Evolutionary conservation across 2,888 invertebrate genomes (phyloP).

Genomic region (Heteropelma amictum): DNA sequence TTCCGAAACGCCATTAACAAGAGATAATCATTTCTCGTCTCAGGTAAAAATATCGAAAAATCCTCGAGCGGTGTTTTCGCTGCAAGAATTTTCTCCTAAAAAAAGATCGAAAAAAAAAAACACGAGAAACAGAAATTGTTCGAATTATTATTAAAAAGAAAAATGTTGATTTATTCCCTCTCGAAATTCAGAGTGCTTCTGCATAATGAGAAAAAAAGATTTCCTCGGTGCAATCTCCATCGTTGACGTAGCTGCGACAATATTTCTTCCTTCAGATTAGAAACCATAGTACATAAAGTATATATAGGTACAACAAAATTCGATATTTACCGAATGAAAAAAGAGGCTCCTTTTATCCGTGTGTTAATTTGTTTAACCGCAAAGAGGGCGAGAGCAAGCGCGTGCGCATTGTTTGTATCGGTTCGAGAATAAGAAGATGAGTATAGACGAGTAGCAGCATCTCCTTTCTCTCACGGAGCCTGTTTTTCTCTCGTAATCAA

Average conservation of each 20-base stretch:
- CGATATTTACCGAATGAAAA: slow-evolving; percentile 10
- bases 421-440: background rate
- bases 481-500: background rate
- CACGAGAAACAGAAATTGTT: too few relatives aligned
- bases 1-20: too few relatives aligned
- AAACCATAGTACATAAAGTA: background rate
- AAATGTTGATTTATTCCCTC: too few relatives aligned
- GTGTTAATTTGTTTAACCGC: slow-evolving; percentile 47
- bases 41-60: too few relatives aligned
- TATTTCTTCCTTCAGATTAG: background rate
- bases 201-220: too few relatives aligned
- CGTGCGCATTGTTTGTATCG: slow-evolving; percentile 47
- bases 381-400: slow-evolving; percentile 12
- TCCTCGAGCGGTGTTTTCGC: too few relatives aligned
- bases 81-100: too few relatives aligned
- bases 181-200: too few relatives aligned
- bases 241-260: background rate
- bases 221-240: background rate
- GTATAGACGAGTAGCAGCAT: slow-evolving; percentile 12
- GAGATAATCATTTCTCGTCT: too few relatives aligned
- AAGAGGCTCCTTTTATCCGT: slow-evolving; percentile 36
- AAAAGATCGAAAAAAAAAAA: too few relatives aligned
- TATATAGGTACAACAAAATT: background rate
- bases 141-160: too few relatives aligned
- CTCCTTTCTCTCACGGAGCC: background rate